These are phyloP conservation scores for Dasyprocta punctata DNA, from an alignment of 2,113 vertebrate genomes.

Conservation along the genomic window DNA sequence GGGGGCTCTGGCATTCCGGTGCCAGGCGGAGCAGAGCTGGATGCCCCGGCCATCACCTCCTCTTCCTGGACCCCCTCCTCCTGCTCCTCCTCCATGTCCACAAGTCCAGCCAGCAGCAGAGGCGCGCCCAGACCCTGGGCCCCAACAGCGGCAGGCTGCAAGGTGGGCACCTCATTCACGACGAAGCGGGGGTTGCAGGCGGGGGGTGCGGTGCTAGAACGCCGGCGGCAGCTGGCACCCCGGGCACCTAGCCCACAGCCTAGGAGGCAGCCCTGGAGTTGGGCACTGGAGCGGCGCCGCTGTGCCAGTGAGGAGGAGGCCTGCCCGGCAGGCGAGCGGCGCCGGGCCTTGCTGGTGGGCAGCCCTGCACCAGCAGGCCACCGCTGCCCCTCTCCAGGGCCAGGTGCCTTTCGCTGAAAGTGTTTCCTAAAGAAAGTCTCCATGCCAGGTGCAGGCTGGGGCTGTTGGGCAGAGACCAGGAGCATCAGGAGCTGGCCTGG, in stretches of 20 bases:
- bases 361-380: slow-evolving; percentile 80
- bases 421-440: slow-evolving; percentile 93
- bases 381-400: slow-evolving; percentile 54
- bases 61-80: slow-evolving; percentile 33
- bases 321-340: slow-evolving; percentile 90
- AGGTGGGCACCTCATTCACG: slow-evolving; percentile 78
- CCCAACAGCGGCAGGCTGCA: slow-evolving; percentile 74
- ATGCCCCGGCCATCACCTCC: neutral
- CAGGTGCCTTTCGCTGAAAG: slow-evolving; percentile 85
- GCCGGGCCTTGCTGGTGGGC: slow-evolving; percentile 90
- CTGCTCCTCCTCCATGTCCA: slow-evolving; percentile 84
- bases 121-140: slow-evolving; percentile 87
- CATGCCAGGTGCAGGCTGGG: slow-evolving; percentile 83
- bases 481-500: slow-evolving; percentile 61
- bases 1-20: neutral
- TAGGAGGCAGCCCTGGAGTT: slow-evolving; percentile 74
- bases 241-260: slow-evolving; percentile 59
- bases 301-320: slow-evolving; percentile 87
- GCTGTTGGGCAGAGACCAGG: slow-evolving; percentile 89
- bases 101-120: slow-evolving; percentile 86
- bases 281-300: slow-evolving; percentile 86
- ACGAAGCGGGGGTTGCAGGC: slow-evolving; percentile 90
- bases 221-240: slow-evolving; percentile 79
- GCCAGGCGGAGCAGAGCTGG: neutral
- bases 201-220: slow-evolving; percentile 92